These are phyloP conservation scores for Boulengeromyrus knoepffleri DNA, from an alignment of 2,113 vertebrate genomes.

Conservation along the genomic window DNA sequence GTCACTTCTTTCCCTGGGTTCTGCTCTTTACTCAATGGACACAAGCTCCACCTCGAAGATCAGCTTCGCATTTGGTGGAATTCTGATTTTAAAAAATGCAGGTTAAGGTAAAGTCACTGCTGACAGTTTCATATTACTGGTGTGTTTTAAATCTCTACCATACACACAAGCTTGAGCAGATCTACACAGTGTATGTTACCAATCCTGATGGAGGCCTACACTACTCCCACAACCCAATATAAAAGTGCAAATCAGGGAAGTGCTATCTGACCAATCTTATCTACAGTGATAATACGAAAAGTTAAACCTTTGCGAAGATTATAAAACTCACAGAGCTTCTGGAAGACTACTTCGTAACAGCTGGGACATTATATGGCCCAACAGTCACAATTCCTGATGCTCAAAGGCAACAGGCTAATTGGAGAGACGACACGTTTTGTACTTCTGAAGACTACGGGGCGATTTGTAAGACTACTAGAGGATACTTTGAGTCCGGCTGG, in stretches of 20 bases:
- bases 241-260: background rate
- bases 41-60: conserved; percentile 92
- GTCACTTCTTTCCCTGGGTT: background rate
- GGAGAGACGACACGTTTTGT: too few relatives aligned
- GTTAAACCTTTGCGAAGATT: background rate
- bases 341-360: background rate
- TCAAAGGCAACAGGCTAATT: background rate
- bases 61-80: conserved; percentile 91
- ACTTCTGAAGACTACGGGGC: background rate
- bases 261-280: background rate
- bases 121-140: background rate
- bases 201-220: background rate
- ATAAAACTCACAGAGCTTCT: background rate
- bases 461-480: conserved; percentile 48
- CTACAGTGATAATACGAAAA: background rate
- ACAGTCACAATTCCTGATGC: background rate
- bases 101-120: conserved; percentile 60
- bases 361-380: background rate
- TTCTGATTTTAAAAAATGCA: conserved; percentile 58
- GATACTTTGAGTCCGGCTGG: conserved; percentile 93
- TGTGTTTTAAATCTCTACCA: background rate
- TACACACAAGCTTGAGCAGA: background rate
- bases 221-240: background rate
- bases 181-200: background rate
- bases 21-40: conserved; percentile 71